Percentiles rank a stretch among this genome's conserved stretches.
phyloP scores from a whole-genome alignment of 2,888 invertebrate genomes.

The Leptinotarsa tumamoca region DNA sequence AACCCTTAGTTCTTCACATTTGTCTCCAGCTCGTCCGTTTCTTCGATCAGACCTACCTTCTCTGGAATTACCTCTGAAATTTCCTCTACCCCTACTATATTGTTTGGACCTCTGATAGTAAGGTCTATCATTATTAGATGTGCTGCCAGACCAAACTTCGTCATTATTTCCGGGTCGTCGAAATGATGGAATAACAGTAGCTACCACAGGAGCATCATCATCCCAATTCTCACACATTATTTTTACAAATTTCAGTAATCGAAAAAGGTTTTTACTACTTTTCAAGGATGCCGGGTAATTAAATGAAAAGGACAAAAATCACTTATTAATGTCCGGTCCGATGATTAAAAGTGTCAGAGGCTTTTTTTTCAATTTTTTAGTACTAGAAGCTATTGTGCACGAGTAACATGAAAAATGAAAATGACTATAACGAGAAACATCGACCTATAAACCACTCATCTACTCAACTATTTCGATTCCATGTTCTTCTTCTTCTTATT shows the following conservation, averaged over 20 bases:
- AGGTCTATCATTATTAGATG: constrained; percentile 24
- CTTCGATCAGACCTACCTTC: constrained; percentile 17
- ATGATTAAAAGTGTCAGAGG: too few species aligned
- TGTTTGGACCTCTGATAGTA: constrained; percentile 25
- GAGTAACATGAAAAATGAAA: too few species aligned
- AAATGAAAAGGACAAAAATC: too few species aligned
- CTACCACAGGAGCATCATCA: constrained; percentile 39
- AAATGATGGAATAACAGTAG: constrained; percentile 6
- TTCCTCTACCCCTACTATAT: constrained; percentile 28
- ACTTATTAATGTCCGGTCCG: too few species aligned
- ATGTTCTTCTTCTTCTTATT: too few species aligned
- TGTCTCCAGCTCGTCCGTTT: constrained; percentile 46
- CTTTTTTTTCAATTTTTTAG: too few species aligned
- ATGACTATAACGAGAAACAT: too few species aligned
- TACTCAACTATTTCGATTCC: too few species aligned
- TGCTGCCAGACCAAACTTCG: constrained; percentile 28
- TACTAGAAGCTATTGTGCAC: too few species aligned
- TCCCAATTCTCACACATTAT: constrained; percentile 49
- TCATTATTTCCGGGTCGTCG: not conserved
- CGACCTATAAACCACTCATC: too few species aligned
- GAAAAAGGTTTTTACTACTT: not conserved
- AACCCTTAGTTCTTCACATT: constrained; percentile 57
- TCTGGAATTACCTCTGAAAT: constrained; percentile 8
- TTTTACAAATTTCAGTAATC: not conserved
- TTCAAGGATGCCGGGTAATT: not conserved